Percentiles rank a stretch among this genome's conserved stretches.
phyloP scores from a whole-genome alignment of 2,888 invertebrate species.

The Erebia palarica region DNA sequence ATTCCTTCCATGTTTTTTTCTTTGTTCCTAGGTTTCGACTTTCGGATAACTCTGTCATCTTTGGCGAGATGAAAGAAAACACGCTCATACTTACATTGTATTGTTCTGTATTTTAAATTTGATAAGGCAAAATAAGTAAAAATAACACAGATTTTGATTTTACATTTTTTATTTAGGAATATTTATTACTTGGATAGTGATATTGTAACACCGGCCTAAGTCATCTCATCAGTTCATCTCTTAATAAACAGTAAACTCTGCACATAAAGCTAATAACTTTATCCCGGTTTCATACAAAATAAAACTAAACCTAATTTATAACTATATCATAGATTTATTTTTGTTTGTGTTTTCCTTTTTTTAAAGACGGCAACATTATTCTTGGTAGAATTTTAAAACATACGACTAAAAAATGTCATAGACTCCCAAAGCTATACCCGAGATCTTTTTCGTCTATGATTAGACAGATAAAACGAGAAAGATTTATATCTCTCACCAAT shows the following conservation, averaged over 20 bases:
- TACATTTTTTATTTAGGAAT: constrained; percentile 42
- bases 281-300: constrained; percentile 36
- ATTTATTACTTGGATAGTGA: constrained; percentile 43
- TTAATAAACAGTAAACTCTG: constrained; percentile 30
- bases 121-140: not conserved
- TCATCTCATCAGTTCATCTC: constrained; percentile 24
- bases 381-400: constrained; percentile 7
- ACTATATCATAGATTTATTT: constrained; percentile 37
- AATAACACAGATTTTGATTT: constrained; percentile 48
- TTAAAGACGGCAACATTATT: constrained; percentile 35
- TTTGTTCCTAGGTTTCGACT: no score
- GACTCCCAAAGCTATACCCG: not conserved
- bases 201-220: constrained; percentile 38
- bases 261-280: constrained; percentile 34
- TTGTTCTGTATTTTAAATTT: not conserved
- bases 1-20: no score
- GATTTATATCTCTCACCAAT: no score
- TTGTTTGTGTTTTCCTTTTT: constrained; percentile 32
- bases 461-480: no score
- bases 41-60: no score
- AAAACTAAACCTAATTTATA: constrained; percentile 42
- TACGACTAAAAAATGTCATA: constrained; percentile 12
- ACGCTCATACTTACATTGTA: no score
- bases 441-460: no score
- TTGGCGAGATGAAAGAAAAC: no score